phyloP scores from a whole-genome alignment of 2,888 invertebrate species.

The Hesperia comma region DNA sequence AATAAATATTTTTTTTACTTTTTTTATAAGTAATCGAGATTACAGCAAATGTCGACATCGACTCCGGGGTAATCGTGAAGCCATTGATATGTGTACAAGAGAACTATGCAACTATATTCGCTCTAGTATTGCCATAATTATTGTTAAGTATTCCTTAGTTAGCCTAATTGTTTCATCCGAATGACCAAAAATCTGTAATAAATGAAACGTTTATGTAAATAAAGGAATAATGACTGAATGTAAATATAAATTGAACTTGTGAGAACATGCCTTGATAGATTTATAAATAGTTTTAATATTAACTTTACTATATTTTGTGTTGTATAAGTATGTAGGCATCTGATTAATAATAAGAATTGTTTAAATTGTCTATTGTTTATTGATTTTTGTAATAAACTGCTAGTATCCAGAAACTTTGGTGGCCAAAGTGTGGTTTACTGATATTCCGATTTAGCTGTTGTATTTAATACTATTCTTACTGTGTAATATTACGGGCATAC shows the following conservation, averaged over 20 bases:
- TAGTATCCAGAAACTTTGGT: constrained; percentile 61
- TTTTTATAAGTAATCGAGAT: constrained; percentile 20
- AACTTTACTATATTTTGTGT: constrained; percentile 58
- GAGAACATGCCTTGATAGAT: constrained; percentile 31
- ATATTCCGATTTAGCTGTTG: constrained; percentile 20
- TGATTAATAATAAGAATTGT: constrained; percentile 57
- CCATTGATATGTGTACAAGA: constrained; percentile 28
- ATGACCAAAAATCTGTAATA: constrained; percentile 35
- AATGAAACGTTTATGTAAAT: constrained; percentile 26
- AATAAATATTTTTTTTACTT: not conserved
- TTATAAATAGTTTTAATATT: constrained; percentile 36
- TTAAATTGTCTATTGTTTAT: constrained; percentile 44
- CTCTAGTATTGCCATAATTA: constrained; percentile 34
- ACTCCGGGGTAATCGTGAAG: constrained; percentile 20
- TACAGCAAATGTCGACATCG: constrained; percentile 18
- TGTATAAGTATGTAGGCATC: constrained; percentile 63
- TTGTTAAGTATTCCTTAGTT: constrained; percentile 23
- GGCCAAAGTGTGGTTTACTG: constrained; percentile 59
- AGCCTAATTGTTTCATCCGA: constrained; percentile 31
- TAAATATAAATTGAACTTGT: constrained; percentile 55
- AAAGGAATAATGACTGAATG: constrained; percentile 58
- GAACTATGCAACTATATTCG: constrained; percentile 16
- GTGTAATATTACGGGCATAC: not conserved
- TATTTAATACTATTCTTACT: not conserved
- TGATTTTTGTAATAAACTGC: constrained; percentile 30